Base-by-base conservation (phyloP, 2,888 invertebrate genomes). In the Orthosia cruda region DNA sequence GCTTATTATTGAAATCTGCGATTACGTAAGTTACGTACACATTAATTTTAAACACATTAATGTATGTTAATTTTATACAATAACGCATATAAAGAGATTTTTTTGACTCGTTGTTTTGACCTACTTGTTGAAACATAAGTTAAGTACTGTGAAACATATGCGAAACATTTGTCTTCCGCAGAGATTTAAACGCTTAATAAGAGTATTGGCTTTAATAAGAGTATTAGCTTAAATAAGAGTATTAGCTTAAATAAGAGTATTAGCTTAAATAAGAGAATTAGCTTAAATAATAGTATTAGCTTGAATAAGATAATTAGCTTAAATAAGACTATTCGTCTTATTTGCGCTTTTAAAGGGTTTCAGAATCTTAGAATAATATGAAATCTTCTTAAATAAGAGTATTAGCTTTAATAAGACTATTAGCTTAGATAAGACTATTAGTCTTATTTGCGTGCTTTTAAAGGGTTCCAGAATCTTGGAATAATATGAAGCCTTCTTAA, bases 31-130 rank as follows among this genome's bases (percentile, higher is more conserved):
- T 59, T 32, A 47, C 15, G 26, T 23, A 64, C 26, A 68, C 50
- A 58, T 57, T 70, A 57, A 50, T 62, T 70, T 49, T 57, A 32
- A 45, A 54, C n/a, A 50, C 45, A 54, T 77, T 40, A n/a, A 66
- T 47, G 47, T 18, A 49, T 54, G 45, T 23, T 50, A 61, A 75
- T 77, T 75, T 68, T 77, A 77, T 49, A 52, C 58, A 77, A 59
- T 20, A 67, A n/a, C 68, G 47, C 23, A 49, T 75, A 0, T n/a
- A 16, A 23, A 40, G 13, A 40, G 4, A 15, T 40, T 40, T 23
- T 20, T 18, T 20, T 5, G 18, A 11, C 3, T 13, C 18, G 7
- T 32, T 18, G 20, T 52, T 59, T 45, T 63, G 45, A 26, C 45
- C 40, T n/a, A 63, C 26, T 74, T 50, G 3, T 16, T 16, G 11